phyloP scores from a whole-genome alignment of 2,888 invertebrate genomes.

The Eumacrocentrus americanus region DNA sequence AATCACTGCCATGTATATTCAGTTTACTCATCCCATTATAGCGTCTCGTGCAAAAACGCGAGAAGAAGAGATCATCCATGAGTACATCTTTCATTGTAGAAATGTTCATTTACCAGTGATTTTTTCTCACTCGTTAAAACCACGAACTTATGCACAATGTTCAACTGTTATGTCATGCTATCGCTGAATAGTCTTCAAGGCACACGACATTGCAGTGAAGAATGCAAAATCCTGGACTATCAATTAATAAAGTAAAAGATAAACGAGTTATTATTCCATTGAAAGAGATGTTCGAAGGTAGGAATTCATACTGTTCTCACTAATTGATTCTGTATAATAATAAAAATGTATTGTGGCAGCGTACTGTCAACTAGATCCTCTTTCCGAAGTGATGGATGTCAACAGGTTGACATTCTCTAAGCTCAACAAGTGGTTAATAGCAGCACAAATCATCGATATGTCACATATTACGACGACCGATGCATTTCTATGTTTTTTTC shows the following conservation, averaged over 20 bases:
- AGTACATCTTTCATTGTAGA: constrained; percentile 7
- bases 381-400: constrained; percentile 38
- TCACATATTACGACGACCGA: constrained; percentile 46
- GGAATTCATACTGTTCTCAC: neutral
- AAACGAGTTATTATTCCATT: constrained; percentile 38
- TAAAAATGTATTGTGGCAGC: constrained; percentile 34
- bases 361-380: constrained; percentile 48
- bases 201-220: neutral
- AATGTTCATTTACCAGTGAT: too few relatives aligned
- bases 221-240: neutral
- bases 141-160: constrained; percentile 29
- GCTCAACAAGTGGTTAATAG: constrained; percentile 47
- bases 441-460: constrained; percentile 48
- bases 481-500: constrained; percentile 49
- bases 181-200: too few relatives aligned
- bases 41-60: constrained; percentile 62
- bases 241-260: constrained; percentile 5
- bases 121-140: constrained; percentile 1
- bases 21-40: constrained; percentile 65
- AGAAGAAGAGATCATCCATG: constrained; percentile 41
- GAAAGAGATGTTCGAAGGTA: constrained; percentile 45
- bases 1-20: constrained; percentile 64
- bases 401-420: constrained; percentile 47
- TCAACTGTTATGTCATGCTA: too few relatives aligned
- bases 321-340: constrained; percentile 2